Conservation (phyloP, 1,140 invertebrate genomes). For the Liolophura sinensis region DNA sequence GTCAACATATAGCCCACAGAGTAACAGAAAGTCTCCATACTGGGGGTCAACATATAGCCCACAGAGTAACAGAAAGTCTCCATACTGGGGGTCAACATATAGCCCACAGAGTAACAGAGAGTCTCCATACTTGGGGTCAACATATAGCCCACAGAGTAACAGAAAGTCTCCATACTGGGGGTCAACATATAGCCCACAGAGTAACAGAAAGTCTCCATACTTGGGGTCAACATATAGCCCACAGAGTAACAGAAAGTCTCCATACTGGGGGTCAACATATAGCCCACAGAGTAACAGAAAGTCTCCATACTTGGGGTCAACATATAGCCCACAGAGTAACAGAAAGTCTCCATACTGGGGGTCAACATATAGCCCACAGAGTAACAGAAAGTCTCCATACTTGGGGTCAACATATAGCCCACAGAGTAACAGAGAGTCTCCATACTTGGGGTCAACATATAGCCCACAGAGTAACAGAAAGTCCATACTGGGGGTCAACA, state of each 20-base stretch:
- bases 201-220: background rate
- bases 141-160: no score
- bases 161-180: background rate
- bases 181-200: no score
- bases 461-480: no score
- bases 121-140: background rate
- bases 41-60: background rate
- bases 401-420: background rate
- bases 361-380: no score
- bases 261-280: background rate
- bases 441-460: background rate
- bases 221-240: background rate
- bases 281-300: no score
- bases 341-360: background rate
- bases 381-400: background rate
- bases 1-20: no score
- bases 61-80: no score
- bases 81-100: background rate
- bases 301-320: background rate
- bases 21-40: background rate
- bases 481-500: no score
- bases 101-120: no score
- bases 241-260: no score
- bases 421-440: no score
- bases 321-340: no score